Base-by-base conservation (phyloP, 2,113 vertebrate species). In the Xenotilapia longispinis region DNA sequence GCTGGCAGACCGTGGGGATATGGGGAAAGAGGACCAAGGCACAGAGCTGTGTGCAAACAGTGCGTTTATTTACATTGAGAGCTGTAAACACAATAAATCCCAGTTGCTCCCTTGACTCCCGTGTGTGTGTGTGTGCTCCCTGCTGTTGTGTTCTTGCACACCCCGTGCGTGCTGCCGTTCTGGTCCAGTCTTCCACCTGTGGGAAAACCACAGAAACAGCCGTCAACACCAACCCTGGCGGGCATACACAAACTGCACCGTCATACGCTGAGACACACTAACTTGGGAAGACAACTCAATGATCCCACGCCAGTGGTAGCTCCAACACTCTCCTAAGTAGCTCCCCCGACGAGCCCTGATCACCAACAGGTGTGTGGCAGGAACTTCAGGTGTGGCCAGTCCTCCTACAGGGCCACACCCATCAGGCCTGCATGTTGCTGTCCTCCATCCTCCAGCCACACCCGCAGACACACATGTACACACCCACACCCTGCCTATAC, bases 271-370 rank as follows among this genome's bases (percentile, higher is more conserved):
- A 26, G 0, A 57, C 23, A 14, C 55, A 28, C 23, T 57, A 57
- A 57, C 7, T 57, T 28, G 55, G 1, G 55, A 2, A 0, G 23
- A 57, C 55, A 57, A 28, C 7, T 8, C 54, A 57, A 8, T 14
- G 54, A 14, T 57, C 23, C 55, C 23, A 0, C 7, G 0, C 55
- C 7, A 0, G 23, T 57, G 13, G 55, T 2, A 57, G 23, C 13
- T 15, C 55, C 23, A 15, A 57, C 23, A 57, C 7, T 57, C 3
- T 57, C 55, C 23, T 57, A 57, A 15, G 55, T 57, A 57, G 13
- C 23, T 15, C 55, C 23, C 2, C 23, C 13, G 1, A 58, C 0
- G 2, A 28, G 55, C 55, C 23, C 23, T 57, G 13, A 28, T 28
- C 55, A 57, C 4, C 55, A 57, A 28, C 23, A 28, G 55, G 23